A percentile compares a stretch with the other conserved stretches of the same genome.
phyloP scores from a whole-genome alignment of 2,113 vertebrate species.

The Rhodinocichla rosea region DNA sequence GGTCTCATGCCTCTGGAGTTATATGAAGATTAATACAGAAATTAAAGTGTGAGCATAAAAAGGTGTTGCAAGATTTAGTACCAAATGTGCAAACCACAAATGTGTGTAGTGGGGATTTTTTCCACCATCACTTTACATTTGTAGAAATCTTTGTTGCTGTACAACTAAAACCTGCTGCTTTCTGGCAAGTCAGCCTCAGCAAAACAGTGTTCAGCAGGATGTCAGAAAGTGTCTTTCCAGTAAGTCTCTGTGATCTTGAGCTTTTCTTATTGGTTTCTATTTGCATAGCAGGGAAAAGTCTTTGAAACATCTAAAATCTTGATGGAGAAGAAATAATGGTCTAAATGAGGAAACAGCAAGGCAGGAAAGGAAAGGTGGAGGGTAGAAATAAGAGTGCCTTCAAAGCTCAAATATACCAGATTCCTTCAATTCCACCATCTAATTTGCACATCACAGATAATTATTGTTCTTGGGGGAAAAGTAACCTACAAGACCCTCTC shows the following conservation, averaged over 20 bases:
- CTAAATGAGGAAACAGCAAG: background rate
- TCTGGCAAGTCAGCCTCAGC: background rate
- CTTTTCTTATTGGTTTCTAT: background rate
- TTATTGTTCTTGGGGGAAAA: background rate
- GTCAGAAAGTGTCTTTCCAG: background rate
- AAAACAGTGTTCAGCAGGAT: background rate
- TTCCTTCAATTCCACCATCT: background rate
- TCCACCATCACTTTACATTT: background rate
- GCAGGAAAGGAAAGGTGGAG: background rate
- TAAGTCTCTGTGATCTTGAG: background rate
- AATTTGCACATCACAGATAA: background rate
- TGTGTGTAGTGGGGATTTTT: fast-evolving
- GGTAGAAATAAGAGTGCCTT: background rate
- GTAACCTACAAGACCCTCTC: background rate
- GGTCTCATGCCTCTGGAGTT: background rate
- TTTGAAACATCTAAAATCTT: background rate
- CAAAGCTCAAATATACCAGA: background rate
- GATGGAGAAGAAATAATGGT: background rate
- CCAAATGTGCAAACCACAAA: background rate
- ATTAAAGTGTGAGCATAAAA: background rate
- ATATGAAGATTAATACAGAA: background rate
- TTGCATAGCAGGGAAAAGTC: background rate
- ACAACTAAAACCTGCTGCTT: background rate
- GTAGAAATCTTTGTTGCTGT: background rate
- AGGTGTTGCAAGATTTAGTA: background rate